Percentiles rank a stretch among this genome's conserved stretches.
These are phyloP conservation scores for Hyperoplus immaculatus DNA, from an alignment of 2,797 vertebrate genomes.

Conservation along the genomic window DNA sequence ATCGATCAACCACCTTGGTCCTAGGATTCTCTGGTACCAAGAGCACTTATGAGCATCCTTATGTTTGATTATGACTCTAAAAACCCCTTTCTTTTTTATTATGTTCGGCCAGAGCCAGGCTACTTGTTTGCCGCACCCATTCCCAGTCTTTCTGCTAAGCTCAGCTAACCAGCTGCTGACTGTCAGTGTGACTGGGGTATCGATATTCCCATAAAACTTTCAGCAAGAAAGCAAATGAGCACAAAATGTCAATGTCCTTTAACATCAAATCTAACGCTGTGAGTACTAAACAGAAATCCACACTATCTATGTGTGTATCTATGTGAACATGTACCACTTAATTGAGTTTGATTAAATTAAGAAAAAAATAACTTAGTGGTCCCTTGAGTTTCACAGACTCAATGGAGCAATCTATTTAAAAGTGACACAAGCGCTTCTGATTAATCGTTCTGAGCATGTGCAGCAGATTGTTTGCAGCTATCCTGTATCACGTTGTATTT, in stretches of 20 bases:
- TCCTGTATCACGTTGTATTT: constrained; percentile 17
- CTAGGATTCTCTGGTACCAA: too few relatives aligned
- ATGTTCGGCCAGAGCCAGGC: too few relatives aligned
- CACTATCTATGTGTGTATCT: not conserved
- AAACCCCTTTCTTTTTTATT: too few relatives aligned
- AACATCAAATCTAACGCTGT: not conserved
- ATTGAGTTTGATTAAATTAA: too few relatives aligned
- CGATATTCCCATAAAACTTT: not conserved
- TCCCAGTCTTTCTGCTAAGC: too few relatives aligned
- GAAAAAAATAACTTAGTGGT: not conserved
- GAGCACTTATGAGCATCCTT: too few relatives aligned
- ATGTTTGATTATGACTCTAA: too few relatives aligned
- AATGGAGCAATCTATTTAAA: not conserved
- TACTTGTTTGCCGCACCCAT: too few relatives aligned
- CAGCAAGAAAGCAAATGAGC: not conserved
- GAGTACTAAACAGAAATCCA: not conserved
- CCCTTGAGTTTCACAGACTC: not conserved
- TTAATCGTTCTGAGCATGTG: not conserved
- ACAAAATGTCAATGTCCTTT: not conserved
- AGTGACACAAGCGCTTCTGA: not conserved
- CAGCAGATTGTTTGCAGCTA: constrained; percentile 1
- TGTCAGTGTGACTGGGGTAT: not conserved
- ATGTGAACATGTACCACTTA: too few relatives aligned
- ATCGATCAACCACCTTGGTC: too few relatives aligned
- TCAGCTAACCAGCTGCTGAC: too few relatives aligned